Conservation (phyloP, 1,140 invertebrate genomes). For the Oreohelix idahoensis region DNA sequence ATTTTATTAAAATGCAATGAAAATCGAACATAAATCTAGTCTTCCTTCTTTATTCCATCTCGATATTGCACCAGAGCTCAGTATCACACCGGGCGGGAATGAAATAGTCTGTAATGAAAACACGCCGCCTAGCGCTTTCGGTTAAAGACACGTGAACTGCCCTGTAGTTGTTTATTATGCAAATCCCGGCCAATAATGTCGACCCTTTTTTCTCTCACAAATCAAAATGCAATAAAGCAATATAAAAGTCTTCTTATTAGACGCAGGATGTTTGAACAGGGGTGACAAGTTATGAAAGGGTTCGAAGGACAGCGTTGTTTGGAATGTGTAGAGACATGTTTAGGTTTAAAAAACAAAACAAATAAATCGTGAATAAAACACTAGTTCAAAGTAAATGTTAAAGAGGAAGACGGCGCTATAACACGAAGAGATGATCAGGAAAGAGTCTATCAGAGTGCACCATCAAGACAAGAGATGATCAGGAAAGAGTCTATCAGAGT, state of each 20-base stretch:
- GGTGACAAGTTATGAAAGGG: too few relatives aligned
- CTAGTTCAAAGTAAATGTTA: too few relatives aligned
- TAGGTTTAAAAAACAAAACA: too few relatives aligned
- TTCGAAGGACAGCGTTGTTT: too few relatives aligned
- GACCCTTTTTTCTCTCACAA: neutral
- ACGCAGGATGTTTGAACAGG: too few relatives aligned
- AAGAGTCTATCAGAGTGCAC: too few relatives aligned
- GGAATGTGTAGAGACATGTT: too few relatives aligned
- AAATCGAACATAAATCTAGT: neutral
- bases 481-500: too few relatives aligned
- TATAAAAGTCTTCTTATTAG: neutral
- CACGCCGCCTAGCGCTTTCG: neutral
- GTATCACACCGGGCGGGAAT: neutral
- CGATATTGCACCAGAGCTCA: neutral
- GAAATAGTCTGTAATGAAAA: neutral
- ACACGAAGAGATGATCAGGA: too few relatives aligned
- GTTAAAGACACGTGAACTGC: neutral
- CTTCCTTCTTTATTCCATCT: neutral
- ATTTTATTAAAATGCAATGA: constrained; percentile 15
- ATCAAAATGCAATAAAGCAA: constrained; percentile 1
- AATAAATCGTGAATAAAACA: too few relatives aligned
- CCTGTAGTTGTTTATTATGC: constrained; percentile 9
- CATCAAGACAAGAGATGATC: too few relatives aligned
- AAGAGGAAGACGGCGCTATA: too few relatives aligned
- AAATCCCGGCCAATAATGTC: neutral